Conservation (phyloP, 1,140 invertebrate species). For the Leptinotarsa lineolata region DNA sequence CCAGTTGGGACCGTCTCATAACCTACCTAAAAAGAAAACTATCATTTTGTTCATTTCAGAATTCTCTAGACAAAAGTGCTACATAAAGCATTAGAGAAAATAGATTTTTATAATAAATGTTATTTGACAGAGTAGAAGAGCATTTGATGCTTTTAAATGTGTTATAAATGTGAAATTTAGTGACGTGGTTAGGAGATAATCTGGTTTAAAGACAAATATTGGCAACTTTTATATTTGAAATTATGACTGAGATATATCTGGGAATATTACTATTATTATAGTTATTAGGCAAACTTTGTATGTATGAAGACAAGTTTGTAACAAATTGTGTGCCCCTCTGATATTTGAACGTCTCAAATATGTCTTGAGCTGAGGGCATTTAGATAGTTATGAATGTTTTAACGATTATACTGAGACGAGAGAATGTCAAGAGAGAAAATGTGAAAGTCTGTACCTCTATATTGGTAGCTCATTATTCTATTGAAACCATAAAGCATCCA, state of each 20-base stretch:
- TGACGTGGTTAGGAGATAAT: background rate
- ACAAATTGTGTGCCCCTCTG: no score
- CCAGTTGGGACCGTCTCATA: no score
- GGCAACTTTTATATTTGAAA: background rate
- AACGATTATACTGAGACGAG: background rate
- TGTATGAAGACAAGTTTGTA: no score
- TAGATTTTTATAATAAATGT: constrained; percentile 1
- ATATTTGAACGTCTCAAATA: no score
- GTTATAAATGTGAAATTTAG: background rate
- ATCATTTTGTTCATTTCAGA: no score
- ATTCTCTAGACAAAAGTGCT: background rate
- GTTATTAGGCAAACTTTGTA: no score
- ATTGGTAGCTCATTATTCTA: background rate
- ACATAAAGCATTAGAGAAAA: background rate
- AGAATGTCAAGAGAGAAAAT: background rate
- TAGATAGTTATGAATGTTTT: no score
- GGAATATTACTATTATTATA: no score
- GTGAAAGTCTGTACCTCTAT: background rate
- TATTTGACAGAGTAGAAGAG: background rate
- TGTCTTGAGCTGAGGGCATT: no score
- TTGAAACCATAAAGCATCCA: background rate
- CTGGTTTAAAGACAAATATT: background rate
- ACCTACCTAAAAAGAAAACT: no score
- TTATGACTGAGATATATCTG: no score
- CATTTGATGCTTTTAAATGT: background rate